Conservation (phyloP, 2,113 vertebrate genomes). For the Bufo bufo region DNA sequence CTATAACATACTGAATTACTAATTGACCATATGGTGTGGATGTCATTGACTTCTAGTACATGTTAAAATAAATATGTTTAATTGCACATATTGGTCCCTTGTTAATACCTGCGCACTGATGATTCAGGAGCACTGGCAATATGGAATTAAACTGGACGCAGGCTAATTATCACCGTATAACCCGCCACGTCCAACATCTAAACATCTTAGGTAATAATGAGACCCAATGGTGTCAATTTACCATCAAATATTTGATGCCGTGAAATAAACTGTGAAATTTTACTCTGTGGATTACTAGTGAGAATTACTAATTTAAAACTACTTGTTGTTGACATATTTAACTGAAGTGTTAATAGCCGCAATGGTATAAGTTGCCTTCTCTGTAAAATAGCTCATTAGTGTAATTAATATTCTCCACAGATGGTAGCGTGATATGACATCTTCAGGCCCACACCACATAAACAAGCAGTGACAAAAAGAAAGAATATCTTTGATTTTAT, state of each 20-base stretch:
- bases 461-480: not conserved
- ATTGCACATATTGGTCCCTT: slow-evolving; percentile 12
- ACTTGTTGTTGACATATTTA: not conserved
- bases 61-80: slow-evolving; percentile 11
- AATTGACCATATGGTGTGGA: not conserved
- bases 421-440: not conserved
- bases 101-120: not conserved
- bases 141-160: not conserved
- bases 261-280: slow-evolving; percentile 50
- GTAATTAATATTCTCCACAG: slow-evolving; percentile 1
- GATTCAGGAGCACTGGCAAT: not conserved
- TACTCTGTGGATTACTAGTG: slow-evolving; percentile 8
- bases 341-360: not conserved
- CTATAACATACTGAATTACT: not conserved
- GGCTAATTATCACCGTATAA: not conserved
- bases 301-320: not conserved
- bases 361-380: not conserved
- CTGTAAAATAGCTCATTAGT: slow-evolving; percentile 25
- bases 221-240: slow-evolving; percentile 50
- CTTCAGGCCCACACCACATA: not conserved
- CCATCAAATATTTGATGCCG: not conserved
- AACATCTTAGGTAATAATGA: slow-evolving; percentile 18
- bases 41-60: not conserved
- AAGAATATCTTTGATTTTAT: not conserved
- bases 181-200: not conserved